Evolutionary conservation across 2,888 invertebrate genomes (phyloP), one percentile per base, ranked within the genome.

Genomic region (Drosophila quinaria): DNA sequence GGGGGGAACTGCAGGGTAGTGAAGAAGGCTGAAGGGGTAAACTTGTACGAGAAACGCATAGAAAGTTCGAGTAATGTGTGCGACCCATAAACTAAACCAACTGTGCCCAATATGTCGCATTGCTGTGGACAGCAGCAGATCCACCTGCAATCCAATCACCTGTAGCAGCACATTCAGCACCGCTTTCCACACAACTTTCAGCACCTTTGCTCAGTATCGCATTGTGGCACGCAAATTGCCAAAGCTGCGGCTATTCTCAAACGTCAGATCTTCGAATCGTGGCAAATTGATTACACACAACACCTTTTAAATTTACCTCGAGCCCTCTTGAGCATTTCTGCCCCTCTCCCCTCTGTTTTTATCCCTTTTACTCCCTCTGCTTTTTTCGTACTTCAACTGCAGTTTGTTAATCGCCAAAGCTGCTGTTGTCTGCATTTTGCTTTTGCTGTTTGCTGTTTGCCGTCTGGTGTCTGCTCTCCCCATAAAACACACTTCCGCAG

Each of bases 401-500:
- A 49, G 54, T 50, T 58, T 55, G 42, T 52, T 62, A 59, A 56
- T 63, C 63, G 63, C 19, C 17, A 33, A 47, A 62, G 55, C 62
- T 62, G 47, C 55, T 37, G 52, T 42, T 54, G 60, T 46, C 29
- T 63, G 39, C 49, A 33, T 59, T 37, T 37, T 42, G 59, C 55
- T 31, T 49, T 52, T 60, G 66, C 19, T 29, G 47, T 56, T 25
- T 44, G 61, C 74, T 10, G 37, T 60, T 25, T 60, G 62, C 64
- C 58, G 46, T 65, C 60, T 69, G 55, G 37, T 44, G 35, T 41
- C 61, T 55, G 25, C 33, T 54, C 33, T 54, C 29, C 29, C 49
- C 15, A 74, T 82, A 65, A 86, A 82, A 74, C 78, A 74, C 77
- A 72, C 83, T 90, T 86, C 89, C 90, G 89, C 76, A 86, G 67